These are phyloP conservation scores for Chloropsis cyanopogon DNA, from an alignment of 2,113 vertebrate genomes.

Conservation along the genomic window DNA sequence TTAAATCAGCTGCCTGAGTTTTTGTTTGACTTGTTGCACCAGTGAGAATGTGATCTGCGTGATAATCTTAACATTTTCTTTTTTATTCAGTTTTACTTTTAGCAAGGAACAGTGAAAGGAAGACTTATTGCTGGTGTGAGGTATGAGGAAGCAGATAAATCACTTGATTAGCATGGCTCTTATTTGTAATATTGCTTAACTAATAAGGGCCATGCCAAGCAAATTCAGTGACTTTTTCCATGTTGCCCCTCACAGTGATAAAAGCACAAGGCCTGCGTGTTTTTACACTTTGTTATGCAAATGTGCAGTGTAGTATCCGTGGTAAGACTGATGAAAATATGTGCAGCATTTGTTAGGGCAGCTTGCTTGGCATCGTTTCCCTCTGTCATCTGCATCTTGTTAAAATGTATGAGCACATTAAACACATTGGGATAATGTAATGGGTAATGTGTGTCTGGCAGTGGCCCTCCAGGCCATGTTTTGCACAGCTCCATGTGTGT, in stretches of 20 bases:
- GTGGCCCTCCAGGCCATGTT: not conserved
- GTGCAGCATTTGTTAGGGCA: not conserved
- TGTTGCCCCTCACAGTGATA: not conserved
- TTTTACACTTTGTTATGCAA: conserved; percentile 12
- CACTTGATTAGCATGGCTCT: not conserved
- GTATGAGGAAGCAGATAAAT: not conserved
- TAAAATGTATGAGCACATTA: not conserved
- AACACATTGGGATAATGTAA: not conserved
- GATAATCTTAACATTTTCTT: not conserved
- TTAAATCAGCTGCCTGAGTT: not conserved
- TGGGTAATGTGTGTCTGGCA: not conserved
- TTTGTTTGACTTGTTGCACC: not conserved
- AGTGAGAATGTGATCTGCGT: not conserved
- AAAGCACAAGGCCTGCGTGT: not conserved
- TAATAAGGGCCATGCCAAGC: not conserved
- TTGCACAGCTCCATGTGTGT: not conserved
- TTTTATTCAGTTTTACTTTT: not conserved
- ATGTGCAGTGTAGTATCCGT: not conserved
- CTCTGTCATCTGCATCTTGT: not conserved
- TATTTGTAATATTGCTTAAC: not conserved
- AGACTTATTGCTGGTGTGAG: not conserved
- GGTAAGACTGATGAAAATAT: not conserved
- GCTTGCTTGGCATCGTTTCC: not conserved
- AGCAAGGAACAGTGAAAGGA: not conserved
- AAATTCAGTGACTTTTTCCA: not conserved